Conservation (phyloP, 64 coral and sea anemone genomes). For the Montipora capricornis region DNA sequence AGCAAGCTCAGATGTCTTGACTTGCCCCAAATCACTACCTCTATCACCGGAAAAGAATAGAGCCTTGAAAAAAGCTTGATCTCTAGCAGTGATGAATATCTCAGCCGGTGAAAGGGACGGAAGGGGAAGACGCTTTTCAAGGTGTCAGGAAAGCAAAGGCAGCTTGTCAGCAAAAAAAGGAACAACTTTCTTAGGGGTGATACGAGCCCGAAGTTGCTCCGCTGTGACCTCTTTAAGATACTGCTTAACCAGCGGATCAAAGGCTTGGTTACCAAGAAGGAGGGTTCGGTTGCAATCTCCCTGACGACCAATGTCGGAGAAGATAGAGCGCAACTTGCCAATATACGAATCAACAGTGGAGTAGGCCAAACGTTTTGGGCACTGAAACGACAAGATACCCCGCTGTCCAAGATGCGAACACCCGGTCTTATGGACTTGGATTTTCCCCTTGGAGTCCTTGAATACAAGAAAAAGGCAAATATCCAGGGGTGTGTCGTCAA, state of each 20-base stretch:
- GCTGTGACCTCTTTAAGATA: constrained; percentile 1
- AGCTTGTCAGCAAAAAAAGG: constrained; percentile 39
- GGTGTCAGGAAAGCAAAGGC: background rate
- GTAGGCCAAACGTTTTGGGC: constrained; percentile 19
- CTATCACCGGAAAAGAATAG: constrained; percentile 48
- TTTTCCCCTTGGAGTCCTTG: constrained; percentile 62
- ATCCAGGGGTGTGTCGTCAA: constrained; percentile 49
- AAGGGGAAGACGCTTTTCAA: background rate
- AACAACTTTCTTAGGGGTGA: constrained; percentile 34
- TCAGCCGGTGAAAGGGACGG: background rate
- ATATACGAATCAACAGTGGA: constrained; percentile 67
- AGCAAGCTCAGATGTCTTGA: constrained; percentile 35
- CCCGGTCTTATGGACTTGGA: constrained; percentile 35
- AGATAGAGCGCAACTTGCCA: constrained; percentile 57
- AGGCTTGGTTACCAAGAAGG: no score
- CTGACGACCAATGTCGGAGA: background rate
- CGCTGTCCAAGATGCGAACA: constrained; percentile 45
- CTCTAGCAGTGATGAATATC: background rate
- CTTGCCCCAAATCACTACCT: constrained; percentile 19
- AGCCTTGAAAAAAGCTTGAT: constrained; percentile 34
- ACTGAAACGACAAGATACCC: constrained; percentile 17
- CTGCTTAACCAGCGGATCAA: background rate
- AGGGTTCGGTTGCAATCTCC: no score
- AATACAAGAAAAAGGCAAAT: constrained; percentile 55
- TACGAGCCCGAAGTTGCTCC: constrained; percentile 30